Conservation (phyloP, 2,888 invertebrate genomes). For the Cephus nigrinus region DNA sequence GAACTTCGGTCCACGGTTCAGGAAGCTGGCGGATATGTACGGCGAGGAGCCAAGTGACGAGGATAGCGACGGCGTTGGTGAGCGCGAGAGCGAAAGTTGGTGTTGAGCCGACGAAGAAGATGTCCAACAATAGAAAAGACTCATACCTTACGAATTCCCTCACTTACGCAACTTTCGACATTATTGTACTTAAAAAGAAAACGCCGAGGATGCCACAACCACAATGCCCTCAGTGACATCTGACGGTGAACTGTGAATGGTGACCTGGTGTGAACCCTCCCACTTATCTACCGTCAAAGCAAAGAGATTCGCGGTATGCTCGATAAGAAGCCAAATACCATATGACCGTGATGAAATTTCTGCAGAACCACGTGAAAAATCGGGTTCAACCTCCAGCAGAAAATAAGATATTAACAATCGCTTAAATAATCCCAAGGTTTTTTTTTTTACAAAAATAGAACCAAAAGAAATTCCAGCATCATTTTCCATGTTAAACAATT, state of each 20-base stretch:
- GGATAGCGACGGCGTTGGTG: constrained; percentile 81
- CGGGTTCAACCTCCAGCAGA: background rate
- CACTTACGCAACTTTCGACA: constrained; percentile 6
- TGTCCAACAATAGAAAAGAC: constrained; percentile 16
- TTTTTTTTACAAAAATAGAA: background rate
- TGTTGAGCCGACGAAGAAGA: constrained; percentile 69
- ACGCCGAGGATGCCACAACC: background rate
- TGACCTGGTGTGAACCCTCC: background rate
- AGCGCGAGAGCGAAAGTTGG: constrained; percentile 80
- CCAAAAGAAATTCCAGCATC: background rate
- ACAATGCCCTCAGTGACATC: background rate
- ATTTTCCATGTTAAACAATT: background rate
- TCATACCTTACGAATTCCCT: constrained; percentile 8
- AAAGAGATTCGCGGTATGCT: background rate
- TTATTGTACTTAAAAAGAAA: constrained; percentile 16
- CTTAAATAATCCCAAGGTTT: background rate
- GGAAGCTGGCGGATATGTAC: constrained; percentile 93
- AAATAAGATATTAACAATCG: background rate
- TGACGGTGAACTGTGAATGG: background rate
- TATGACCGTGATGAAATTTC: background rate
- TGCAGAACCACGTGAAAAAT: background rate
- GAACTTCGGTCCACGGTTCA: constrained; percentile 95
- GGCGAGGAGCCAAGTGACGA: constrained; percentile 89
- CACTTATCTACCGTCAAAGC: background rate
- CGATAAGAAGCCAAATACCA: background rate